phyloP scores from a whole-genome alignment of 1,140 invertebrate genomes.

The Euwallacea similis region DNA sequence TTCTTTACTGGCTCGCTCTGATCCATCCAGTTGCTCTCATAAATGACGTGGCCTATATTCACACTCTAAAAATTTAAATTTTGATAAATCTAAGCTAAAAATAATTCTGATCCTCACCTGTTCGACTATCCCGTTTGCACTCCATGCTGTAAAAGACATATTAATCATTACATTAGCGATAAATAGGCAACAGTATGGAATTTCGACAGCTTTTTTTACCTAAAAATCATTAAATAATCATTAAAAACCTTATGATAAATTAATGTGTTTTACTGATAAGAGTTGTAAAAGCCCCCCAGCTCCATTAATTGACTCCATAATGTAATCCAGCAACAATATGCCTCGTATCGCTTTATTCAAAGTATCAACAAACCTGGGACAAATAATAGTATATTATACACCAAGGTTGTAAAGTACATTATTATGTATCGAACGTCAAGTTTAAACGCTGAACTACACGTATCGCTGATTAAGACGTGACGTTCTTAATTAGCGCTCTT shows the following conservation, averaged over 20 bases:
- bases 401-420: no score
- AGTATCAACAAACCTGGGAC: conserved; percentile 1
- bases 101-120: background rate
- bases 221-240: background rate
- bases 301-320: conserved; percentile 11
- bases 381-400: background rate
- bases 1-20: conserved; percentile 9
- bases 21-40: conserved; percentile 20
- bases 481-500: background rate
- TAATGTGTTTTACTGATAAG: background rate
- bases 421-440: no score
- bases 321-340: conserved; percentile 10
- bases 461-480: background rate
- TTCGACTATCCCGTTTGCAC: background rate
- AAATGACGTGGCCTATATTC: conserved; percentile 17
- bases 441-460: background rate
- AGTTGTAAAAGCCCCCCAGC: conserved; percentile 13
- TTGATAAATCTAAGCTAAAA: background rate
- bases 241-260: no score
- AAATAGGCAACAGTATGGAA: conserved; percentile 7
- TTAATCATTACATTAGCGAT: background rate
- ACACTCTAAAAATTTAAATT: conserved; percentile 6
- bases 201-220: background rate
- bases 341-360: conserved; percentile 4
- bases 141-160: conserved; percentile 3